Base-by-base conservation (phyloP, 2,888 invertebrate genomes). In the Cephus sareptanus region DNA sequence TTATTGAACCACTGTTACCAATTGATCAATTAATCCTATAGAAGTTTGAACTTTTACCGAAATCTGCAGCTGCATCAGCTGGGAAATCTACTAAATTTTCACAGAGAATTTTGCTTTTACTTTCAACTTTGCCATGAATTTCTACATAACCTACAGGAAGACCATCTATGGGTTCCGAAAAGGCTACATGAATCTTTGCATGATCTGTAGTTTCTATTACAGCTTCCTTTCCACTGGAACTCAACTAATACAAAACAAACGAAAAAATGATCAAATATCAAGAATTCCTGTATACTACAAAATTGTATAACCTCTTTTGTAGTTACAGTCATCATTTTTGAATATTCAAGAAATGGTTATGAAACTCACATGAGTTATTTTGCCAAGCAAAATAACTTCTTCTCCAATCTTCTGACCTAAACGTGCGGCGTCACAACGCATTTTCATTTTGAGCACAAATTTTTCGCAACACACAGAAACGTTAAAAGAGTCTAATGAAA, bases 191-290 rank as follows among this genome's bases (percentile, higher is more conserved):
- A 30, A 91, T 81, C 75, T 81, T 82, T n/a, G 86, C 80, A 69
- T 87, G 82, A 30, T 91, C 91, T 0, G 86, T 85, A 12, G 91
- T 90, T 75, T 79, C 83, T 33, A 91, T 30, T 79, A 91, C 89
- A 11, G 90, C 75, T 71, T 82, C 85, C 75, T 80, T 87, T 23
- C 90, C 88, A 79, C 79, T 85, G 9, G 89, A 77, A 77, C 82
- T 84, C 71, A 89, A 81, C 91, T 91, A 34, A 40, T 34, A 78
- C 73, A 75, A 69, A 73, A 73, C 34, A 69, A 11, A 73, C 33
- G 76, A 31, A 13, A 78, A 74, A 23, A 74, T 73, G 1, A 12
- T 33, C 15, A 40, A 15, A 3, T 11, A 69, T 30, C 3, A 30
- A 34, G 37, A 35, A 34, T 11, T 13, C 4, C 3, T 34, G 11